Base-by-base conservation (phyloP, 2,113 vertebrate species). In the Sinocyclocheilus anophthalmus region DNA sequence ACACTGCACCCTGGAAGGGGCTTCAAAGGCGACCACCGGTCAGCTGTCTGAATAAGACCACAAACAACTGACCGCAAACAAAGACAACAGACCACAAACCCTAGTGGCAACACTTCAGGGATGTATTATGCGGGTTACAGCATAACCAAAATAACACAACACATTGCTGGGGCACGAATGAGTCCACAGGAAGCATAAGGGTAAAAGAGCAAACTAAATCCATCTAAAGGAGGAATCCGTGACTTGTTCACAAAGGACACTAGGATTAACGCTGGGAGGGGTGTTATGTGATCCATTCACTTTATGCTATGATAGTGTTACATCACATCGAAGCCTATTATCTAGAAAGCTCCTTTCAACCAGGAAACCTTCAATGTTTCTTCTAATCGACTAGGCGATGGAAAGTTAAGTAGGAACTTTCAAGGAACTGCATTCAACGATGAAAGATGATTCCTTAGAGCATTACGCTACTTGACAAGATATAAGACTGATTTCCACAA, bases 221-320 rank as follows among this genome's bases (percentile, higher is more conserved):
- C 57, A 69, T 37, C 57, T 76, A 77, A 20, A 67, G 30, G 30
- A 76, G 37, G n/a, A 55, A 55, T 57, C 76, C 2, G 22, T 42
- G 77, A 77, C 37, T 30, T 63, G 76, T 45, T 59, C 69, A 22
- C 5, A 81, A 63, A 82, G 87, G 70, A 81, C 42, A 13, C 1
- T 13, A 45, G 42, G 76, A 69, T 81, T 76, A 73, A 45, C 0
- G 45, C 50, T 14, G 9, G 13, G 48, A 42, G 14, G 39, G 57
- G 69, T 33, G 57, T 70, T 76, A 84, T 14, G 39, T 18, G 42
- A 81, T 84, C 45, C 2, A 42, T 24, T 39, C 20, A 8, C 45
- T 50, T 82, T 53, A 45, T 4, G 8, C 50, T 30, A 63, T 26
- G 4, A 69, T 37, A 39, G 53, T 22, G 42, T 75, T 57, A 55